These are phyloP conservation scores for Micronisus gabar DNA, from an alignment of 2,113 vertebrate genomes.

Conservation along the genomic window DNA sequence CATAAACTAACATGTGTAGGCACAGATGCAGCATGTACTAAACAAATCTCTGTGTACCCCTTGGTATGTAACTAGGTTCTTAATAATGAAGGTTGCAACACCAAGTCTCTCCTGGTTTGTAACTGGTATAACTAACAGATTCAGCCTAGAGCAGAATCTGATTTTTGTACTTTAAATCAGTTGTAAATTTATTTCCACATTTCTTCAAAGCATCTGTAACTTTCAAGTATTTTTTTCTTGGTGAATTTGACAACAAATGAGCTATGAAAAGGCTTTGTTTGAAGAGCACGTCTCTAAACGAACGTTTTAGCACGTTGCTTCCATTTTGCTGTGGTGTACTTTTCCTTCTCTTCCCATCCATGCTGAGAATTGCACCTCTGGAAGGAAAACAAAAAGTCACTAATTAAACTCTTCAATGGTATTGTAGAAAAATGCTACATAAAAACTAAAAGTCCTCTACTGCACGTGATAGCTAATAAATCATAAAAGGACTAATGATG, in stretches of 20 bases:
- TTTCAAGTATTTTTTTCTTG: background rate
- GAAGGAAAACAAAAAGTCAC: background rate
- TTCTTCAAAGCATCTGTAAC: background rate
- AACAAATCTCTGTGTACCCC: background rate
- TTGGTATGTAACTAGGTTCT: background rate
- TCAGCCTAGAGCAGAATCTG: background rate
- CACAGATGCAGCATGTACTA: background rate
- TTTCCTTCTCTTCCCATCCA: background rate
- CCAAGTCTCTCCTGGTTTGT: background rate
- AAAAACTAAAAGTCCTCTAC: background rate
- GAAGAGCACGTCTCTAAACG: background rate
- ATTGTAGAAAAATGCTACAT: background rate
- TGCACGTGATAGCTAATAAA: background rate
- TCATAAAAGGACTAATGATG: background rate
- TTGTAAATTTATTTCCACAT: background rate
- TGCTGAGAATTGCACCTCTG: background rate
- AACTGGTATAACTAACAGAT: background rate
- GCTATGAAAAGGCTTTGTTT: background rate
- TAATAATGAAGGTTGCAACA: background rate
- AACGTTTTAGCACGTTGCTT: background rate
- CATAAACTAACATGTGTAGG: background rate
- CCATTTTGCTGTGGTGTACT: background rate
- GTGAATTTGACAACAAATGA: background rate
- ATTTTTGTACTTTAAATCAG: background rate
- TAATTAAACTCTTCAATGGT: background rate